Conservation (phyloP, 92 coral and sea anemone genomes). For the Galaxea fascicularis region DNA sequence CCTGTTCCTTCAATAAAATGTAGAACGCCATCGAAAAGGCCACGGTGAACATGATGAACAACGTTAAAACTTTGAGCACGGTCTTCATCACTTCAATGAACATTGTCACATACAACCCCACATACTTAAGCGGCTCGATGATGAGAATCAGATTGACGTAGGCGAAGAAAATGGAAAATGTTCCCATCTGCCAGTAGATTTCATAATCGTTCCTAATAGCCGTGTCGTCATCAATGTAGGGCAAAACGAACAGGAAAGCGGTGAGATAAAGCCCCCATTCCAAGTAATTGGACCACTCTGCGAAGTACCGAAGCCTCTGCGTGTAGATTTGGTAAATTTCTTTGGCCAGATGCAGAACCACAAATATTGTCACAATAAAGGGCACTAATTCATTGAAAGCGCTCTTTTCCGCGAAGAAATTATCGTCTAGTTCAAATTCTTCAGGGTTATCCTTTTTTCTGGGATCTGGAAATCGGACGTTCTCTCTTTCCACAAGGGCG, state of each 20-base stretch:
- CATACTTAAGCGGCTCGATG: constrained; percentile 39
- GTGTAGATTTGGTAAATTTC: constrained; percentile 64
- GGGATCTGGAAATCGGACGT: constrained; percentile 42
- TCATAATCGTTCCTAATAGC: constrained; percentile 11
- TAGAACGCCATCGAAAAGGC: constrained; percentile 76
- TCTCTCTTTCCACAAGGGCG: constrained; percentile 49
- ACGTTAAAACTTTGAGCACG: constrained; percentile 49
- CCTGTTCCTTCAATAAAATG: constrained; percentile 78
- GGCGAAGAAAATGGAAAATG: constrained; percentile 60
- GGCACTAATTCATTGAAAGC: constrained; percentile 47
- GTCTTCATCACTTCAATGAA: constrained; percentile 77
- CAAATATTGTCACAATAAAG: constrained; percentile 44
- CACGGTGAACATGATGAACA: constrained; percentile 72
- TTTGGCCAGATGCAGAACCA: constrained; percentile 47
- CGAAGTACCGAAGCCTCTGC: constrained; percentile 62
- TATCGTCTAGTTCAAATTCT: constrained; percentile 13
- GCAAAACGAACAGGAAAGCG: constrained; percentile 61
- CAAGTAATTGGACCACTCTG: constrained; percentile 58
- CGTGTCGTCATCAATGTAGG: constrained; percentile 52
- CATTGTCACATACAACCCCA: constrained; percentile 82
- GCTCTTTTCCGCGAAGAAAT: constrained; percentile 26
- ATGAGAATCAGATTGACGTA: constrained; percentile 68
- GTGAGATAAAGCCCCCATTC: constrained; percentile 65
- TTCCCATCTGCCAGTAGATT: constrained; percentile 68
- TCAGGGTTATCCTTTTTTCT: constrained; percentile 10